Evolutionary conservation across 2,797 vertebrate species (phyloP).

Genomic region (Telmatherina bonti): DNA sequence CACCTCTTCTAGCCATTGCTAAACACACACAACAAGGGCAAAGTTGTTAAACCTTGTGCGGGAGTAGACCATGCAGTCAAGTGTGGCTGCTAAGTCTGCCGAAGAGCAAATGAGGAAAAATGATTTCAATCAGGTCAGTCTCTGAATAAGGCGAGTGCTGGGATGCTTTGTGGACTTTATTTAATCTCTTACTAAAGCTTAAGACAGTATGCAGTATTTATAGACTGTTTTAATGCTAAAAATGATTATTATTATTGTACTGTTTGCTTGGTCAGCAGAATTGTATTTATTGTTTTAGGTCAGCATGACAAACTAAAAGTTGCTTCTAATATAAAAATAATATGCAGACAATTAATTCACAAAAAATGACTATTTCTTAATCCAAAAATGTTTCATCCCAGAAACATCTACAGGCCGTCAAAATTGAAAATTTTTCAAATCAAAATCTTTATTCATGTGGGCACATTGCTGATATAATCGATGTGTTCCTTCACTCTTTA

Average conservation of each 20-base stretch:
- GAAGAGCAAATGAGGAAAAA: constrained; percentile 5
- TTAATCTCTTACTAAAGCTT: not conserved
- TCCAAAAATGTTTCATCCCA: not conserved
- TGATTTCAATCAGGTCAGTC: constrained; percentile 2
- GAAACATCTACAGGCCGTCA: not conserved
- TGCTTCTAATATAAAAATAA: too few relatives aligned
- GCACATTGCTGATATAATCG: not conserved
- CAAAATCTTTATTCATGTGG: not conserved
- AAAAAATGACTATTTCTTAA: not conserved
- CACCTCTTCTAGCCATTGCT: not conserved
- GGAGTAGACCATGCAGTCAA: not conserved
- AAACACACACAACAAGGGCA: not conserved
- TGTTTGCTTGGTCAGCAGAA: not conserved
- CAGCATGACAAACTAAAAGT: not conserved
- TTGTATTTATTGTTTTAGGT: not conserved
- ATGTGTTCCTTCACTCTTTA: not conserved
- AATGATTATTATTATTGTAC: too few relatives aligned
- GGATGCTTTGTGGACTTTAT: constrained; percentile 5
- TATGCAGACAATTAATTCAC: too few relatives aligned
- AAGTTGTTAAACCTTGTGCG: not conserved
- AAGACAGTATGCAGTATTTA: constrained; percentile 1
- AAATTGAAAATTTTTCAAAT: not conserved
- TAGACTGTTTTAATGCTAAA: not conserved
- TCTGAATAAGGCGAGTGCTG: constrained; percentile 9
- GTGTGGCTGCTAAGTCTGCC: constrained; percentile 18